Evolutionary conservation across 2,113 vertebrate species (phyloP), one percentile per base, ranked within the genome.

Genomic region (Poeciliopsis retropinna): DNA sequence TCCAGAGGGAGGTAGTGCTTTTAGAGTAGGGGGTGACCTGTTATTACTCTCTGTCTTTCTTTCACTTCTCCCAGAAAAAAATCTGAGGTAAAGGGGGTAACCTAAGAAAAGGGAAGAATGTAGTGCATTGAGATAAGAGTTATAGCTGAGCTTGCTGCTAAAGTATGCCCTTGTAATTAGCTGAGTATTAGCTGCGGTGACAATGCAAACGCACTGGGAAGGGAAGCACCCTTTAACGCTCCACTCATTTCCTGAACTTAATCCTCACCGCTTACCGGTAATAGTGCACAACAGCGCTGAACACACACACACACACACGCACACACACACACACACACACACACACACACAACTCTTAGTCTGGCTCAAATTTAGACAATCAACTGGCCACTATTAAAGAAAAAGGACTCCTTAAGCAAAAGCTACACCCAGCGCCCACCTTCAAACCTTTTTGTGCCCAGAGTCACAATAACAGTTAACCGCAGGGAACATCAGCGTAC

Each of bases 131-230:
- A 82, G 81, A 83, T 80, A 79, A 85, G 84, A 84, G 81, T 80
- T 80, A 78, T 57, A 22, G 65, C 86, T 83, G 90, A 88, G 88
- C 89, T 92, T 77, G 87, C 90, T 92, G 89, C 83, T 92, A 90
- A 92, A 93, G 88, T 92, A 93, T 93, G 91, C 91, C 88, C 88
- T 91, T 92, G 91, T 93, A 92, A 93, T 93, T 92, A 92, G 91
- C 91, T 83, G 87, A 92, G 91, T 90, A 92, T 92, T 92, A 92
- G 88, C 80, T 70, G 79, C 32, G 70, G 83, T 87, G 85, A 92
- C 92, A 93, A 91, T 92, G 88, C 85, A 85, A 44, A 70, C 82
- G 85, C 79, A 79, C 84, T 85, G 84, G 85, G 87, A 80, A 92
- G 89, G 88, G 85, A 86, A 91, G 83, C 87, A 86, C 84, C 88